Evolutionary conservation across 2,113 vertebrate species (phyloP).

Genomic region (Piaya cayana): DNA sequence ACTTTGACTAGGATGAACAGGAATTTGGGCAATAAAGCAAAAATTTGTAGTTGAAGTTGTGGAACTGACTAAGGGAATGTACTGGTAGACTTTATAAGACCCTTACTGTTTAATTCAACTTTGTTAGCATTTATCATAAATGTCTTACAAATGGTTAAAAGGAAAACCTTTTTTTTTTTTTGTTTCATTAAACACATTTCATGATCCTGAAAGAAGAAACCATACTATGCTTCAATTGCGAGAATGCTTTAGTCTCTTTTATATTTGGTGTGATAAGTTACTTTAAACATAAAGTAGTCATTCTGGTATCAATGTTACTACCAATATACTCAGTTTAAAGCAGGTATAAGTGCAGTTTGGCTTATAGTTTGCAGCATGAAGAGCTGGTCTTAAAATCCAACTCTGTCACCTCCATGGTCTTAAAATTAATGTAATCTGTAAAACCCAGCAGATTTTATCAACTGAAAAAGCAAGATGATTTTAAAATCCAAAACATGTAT

Average conservation of each 20-base stretch:
- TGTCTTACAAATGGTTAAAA: not conserved
- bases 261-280: not conserved
- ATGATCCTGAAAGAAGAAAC: not conserved
- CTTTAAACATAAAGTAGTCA: not conserved
- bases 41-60: not conserved
- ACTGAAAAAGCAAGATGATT: not conserved
- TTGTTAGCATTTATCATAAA: not conserved
- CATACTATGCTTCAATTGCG: not conserved
- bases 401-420: not conserved
- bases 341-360: not conserved
- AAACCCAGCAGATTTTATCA: not conserved
- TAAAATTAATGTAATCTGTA: not conserved
- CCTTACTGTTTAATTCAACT: not conserved
- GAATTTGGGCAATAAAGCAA: not conserved
- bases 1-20: not conserved
- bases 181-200: not conserved
- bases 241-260: not conserved
- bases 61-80: not conserved
- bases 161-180: not conserved
- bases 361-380: not conserved
- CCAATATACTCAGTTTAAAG: not conserved
- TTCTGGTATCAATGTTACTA: not conserved
- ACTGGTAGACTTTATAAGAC: not conserved
- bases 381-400: not conserved
- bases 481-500: not conserved